Conservation (phyloP, 2,113 vertebrate species). For the Natator depressus region DNA sequence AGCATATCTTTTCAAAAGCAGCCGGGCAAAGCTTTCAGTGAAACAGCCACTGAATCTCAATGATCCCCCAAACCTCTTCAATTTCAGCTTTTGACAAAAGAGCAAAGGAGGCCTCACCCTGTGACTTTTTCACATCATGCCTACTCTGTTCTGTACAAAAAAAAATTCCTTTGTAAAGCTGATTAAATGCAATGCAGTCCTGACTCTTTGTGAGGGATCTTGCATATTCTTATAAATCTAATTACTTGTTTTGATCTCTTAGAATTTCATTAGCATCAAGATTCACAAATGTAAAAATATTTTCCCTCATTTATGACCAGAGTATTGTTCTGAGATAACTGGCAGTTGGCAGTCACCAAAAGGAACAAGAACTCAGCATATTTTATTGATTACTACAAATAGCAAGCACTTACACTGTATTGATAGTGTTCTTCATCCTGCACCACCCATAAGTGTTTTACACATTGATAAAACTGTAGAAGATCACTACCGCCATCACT, state of each 20-base stretch:
- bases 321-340: neutral
- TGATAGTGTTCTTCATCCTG: neutral
- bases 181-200: slow-evolving; percentile 13
- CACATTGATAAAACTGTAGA: neutral
- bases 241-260: neutral
- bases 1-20: neutral
- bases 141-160: slow-evolving; percentile 9
- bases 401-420: neutral
- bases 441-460: neutral
- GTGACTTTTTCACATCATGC: neutral
- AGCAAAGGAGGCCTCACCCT: neutral
- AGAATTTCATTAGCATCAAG: neutral
- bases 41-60: neutral
- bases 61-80: slow-evolving; percentile 10
- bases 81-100: slow-evolving; percentile 39
- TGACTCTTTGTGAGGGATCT: neutral
- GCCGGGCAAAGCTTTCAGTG: slow-evolving; percentile 1
- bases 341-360: neutral
- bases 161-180: slow-evolving; percentile 24
- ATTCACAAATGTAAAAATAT: neutral
- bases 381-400: neutral
- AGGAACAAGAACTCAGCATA: neutral
- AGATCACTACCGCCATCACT: neutral
- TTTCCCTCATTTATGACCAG: neutral
- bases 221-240: neutral